A percentile compares a stretch with the other conserved stretches of the same genome.
Conservation (phyloP, 37 sponge, comb jelly and placozoan species). For the Ianthella basta region DNA sequence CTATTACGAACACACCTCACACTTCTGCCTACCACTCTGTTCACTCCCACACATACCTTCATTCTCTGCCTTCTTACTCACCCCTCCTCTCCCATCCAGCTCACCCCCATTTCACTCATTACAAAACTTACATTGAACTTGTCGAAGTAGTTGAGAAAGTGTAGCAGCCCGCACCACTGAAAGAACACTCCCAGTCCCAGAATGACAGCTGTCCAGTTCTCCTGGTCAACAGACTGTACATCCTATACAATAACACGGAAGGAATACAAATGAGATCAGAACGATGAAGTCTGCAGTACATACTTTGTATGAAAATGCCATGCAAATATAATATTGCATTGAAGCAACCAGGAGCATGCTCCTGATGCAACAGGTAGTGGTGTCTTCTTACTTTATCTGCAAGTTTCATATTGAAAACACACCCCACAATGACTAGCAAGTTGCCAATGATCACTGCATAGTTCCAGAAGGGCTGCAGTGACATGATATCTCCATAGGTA, state of each 20-base stretch:
- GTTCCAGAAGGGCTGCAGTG: slow-evolving; percentile 84
- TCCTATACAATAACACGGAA: no score
- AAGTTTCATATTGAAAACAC: slow-evolving; percentile 50
- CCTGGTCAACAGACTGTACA: slow-evolving; percentile 17
- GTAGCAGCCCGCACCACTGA: slow-evolving; percentile 80
- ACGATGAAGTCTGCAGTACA: no score
- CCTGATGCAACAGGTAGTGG: no score
- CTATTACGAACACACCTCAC: no score
- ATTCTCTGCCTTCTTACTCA: no score
- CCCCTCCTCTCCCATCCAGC: no score
- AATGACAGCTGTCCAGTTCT: slow-evolving; percentile 74
- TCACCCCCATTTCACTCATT: no score
- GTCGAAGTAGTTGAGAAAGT: slow-evolving; percentile 92
- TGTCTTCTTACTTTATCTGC: slow-evolving; percentile 37
- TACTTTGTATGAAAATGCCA: no score
- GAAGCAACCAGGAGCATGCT: no score
- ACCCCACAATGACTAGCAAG: slow-evolving; percentile 60
- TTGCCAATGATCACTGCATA: slow-evolving; percentile 62
- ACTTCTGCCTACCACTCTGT: no score
- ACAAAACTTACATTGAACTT: slow-evolving; percentile 88
- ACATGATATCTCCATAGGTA: slow-evolving; percentile 43
- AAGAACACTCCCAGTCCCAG: slow-evolving; percentile 80
- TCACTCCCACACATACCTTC: no score
- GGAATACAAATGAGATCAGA: not conserved
- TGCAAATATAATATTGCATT: no score